phyloP scores from a whole-genome alignment of 2,888 invertebrate genomes.

The Hesperia comma region DNA sequence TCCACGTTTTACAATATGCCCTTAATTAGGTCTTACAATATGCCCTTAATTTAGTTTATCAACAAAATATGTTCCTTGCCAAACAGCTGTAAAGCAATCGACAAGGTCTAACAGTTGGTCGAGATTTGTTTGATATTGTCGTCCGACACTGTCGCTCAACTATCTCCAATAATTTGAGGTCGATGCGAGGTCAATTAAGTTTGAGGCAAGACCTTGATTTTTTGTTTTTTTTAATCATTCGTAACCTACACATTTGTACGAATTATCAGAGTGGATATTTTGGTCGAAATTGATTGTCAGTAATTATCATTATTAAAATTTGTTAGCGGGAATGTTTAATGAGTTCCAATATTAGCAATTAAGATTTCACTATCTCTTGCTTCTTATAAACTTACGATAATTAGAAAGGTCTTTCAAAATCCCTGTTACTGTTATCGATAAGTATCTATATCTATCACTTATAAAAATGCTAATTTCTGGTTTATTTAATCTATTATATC shows the following conservation, averaged over 20 bases:
- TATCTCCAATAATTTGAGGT: slow-evolving; percentile 9
- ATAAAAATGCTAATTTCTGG: too few species aligned
- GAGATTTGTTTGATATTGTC: slow-evolving; percentile 9
- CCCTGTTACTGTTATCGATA: too few species aligned
- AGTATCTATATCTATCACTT: too few species aligned
- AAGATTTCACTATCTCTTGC: too few species aligned
- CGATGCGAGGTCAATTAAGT: slow-evolving; percentile 2
- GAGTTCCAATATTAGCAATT: too few species aligned
- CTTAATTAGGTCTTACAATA: neutral
- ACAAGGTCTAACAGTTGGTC: slow-evolving; percentile 8
- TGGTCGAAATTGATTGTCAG: neutral
- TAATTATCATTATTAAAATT: neutral
- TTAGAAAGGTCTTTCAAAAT: too few species aligned
- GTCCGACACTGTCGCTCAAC: slow-evolving; percentile 2
- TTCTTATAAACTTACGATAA: too few species aligned
- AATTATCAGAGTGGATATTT: neutral
- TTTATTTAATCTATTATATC: too few species aligned
- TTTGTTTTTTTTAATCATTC: slow-evolving; percentile 1
- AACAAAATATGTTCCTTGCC: neutral
- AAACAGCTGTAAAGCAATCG: neutral
- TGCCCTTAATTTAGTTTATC: neutral
- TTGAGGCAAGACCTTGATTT: neutral
- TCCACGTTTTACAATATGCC: neutral
- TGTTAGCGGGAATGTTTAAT: neutral
- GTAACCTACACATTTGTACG: neutral